Base-by-base conservation (phyloP, 2,888 invertebrate species). In the Tortricodes alternella region DNA sequence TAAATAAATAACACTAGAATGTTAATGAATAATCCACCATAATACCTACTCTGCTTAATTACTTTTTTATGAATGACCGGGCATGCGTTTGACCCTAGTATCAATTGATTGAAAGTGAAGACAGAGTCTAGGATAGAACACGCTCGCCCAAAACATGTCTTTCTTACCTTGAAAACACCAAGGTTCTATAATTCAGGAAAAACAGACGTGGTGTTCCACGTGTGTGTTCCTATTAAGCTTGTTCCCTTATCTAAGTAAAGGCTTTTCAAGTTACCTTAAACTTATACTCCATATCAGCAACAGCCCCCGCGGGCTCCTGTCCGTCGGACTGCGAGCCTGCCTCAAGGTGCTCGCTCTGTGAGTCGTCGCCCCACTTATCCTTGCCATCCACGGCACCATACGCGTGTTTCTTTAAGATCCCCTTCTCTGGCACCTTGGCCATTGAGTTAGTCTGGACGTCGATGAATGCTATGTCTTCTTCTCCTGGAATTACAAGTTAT, bases 391-490 rank as follows among this genome's bases (percentile, higher is more conserved):
- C 92, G 70, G 95, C 93, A 68, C 95, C 94, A 68, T 96, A 95
- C 70, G 96, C 96, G 72, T 94, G 94, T 89, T 97, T 97, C 92
- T 97, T 97, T 76, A 97, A 93, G 80, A 97, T 97, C 58, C 97
- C 97, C 89, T 97, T 97, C 90, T 97, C 97, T 70, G 96, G 96
- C 66, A 95, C 91, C 82, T 95, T 95, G 59, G 93, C 90, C 79
- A 95, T 92, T 74, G 93, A 94, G 87, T 95, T 95, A 60, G 94
- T 93, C 64, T 93, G 94, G 52, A 96, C 92, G 84, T 96, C 96
- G 79, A 96, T 95, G 87, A 96, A 96, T 56, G 96, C 95, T 71
- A 96, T 95, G 78, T 96, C 96, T 85, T 96, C 96, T 85, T 94
- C 94, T 49, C 93, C 94, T 93, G 88, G 62, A 89, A 89, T 13